Conservation (phyloP, 2,888 invertebrate genomes). For the Mimas tiliae region DNA sequence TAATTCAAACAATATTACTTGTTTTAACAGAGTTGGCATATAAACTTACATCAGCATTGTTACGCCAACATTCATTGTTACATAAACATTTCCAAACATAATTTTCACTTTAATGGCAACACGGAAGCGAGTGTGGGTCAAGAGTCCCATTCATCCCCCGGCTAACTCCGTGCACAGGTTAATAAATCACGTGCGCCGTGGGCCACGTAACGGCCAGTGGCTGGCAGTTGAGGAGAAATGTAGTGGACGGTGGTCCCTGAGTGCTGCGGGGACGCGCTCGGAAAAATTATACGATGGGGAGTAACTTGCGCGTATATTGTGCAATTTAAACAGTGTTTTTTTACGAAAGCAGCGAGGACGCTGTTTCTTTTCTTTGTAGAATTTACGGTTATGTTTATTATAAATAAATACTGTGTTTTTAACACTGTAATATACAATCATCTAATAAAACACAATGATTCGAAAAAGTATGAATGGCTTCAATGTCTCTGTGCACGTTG, state of each 20-base stretch:
- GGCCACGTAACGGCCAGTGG: slow-evolving; percentile 45
- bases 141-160: background rate
- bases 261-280: slow-evolving; percentile 38
- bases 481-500: no score
- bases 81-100: background rate
- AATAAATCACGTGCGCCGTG: slow-evolving; percentile 48
- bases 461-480: no score
- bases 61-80: no score
- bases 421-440: no score
- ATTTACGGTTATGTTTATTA: background rate
- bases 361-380: background rate
- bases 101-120: background rate
- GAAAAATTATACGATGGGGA: slow-evolving; percentile 43
- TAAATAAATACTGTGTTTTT: background rate
- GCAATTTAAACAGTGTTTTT: slow-evolving; percentile 8
- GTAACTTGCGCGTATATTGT: slow-evolving; percentile 35
- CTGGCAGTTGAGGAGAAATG: slow-evolving; percentile 43
- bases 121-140: background rate
- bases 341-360: background rate
- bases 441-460: no score
- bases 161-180: slow-evolving; percentile 34
- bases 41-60: no score
- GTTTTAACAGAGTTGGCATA: no score
- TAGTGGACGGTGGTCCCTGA: slow-evolving; percentile 40
- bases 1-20: no score